Conservation (phyloP, 2,797 vertebrate genomes). For the Euthynnus affinis region DNA sequence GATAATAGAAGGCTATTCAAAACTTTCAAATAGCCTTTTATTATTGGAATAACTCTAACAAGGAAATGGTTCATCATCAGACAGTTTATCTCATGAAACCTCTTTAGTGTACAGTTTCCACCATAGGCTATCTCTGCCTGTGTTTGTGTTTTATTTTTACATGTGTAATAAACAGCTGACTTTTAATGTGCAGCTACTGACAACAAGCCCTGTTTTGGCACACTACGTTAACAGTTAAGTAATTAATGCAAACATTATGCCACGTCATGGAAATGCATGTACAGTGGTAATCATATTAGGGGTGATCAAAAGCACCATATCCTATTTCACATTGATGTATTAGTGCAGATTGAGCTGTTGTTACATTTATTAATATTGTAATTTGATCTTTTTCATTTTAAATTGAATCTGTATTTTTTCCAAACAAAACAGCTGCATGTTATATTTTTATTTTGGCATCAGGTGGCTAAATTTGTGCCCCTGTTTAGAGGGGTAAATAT, state of each 20-base stretch:
- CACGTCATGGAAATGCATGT: slow-evolving; percentile 16
- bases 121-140: background rate
- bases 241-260: slow-evolving; percentile 35
- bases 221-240: slow-evolving; percentile 1
- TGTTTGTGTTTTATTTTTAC: slow-evolving; percentile 9
- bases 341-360: background rate
- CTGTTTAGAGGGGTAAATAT: no score
- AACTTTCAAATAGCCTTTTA: slow-evolving; percentile 13
- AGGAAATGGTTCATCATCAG: background rate
- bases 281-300: slow-evolving; percentile 16
- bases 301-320: slow-evolving; percentile 2
- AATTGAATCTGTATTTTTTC: no score
- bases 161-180: slow-evolving; percentile 14
- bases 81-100: background rate
- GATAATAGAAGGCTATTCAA: no score
- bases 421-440: no score
- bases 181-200: slow-evolving; percentile 15
- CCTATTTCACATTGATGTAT: background rate
- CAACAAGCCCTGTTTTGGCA: slow-evolving; percentile 1
- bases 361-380: background rate
- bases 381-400: background rate
- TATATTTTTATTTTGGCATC: no score
- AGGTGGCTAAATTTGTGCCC: no score
- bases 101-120: background rate
- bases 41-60: background rate